Evolutionary conservation across 92 coral and sea anemone genomes (phyloP), one percentile per base, ranked within the genome.

Genomic region (Metridium senile): DNA sequence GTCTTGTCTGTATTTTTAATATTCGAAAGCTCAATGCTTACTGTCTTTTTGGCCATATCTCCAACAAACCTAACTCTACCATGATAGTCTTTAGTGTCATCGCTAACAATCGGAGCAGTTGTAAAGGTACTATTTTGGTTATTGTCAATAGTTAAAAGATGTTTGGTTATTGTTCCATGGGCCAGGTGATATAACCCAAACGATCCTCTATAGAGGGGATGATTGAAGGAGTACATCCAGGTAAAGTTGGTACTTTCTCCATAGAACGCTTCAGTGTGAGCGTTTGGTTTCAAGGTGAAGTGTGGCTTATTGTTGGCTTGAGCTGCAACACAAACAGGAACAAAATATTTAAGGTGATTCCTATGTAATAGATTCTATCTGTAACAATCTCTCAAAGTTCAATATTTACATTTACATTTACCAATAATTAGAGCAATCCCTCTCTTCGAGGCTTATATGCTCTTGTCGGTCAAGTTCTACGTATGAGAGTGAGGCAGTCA

Each of bases 11-110:
- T 9, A 33, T 33, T 20, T 22, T 13, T 32, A 2, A 54, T 70
- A 53, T 81, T 25, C 2, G 32, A 66, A 22, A 86, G 76, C 26
- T 76, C 78, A 71, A 81, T 81, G 49, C 71, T 84, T 22, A 82
- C 53, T 29, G 35, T 26, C 10, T 26, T 62, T 7, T 53, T 77
- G 0, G 51, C n/a, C 23, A 75, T 3, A 58, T 86, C 62, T 25
- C 90, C 90, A 33, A 21, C 46, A 86, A 86, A 81, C 20, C 33
- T 11, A 27, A 76, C 45, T 8, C 90, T 82, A 21, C 54, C 63
- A 16, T 35, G 53, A 46, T 75, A 75, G 27, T 26, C 26, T 46
- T 46, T 63, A 1, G 68, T 56, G 18, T 32, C 2, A 1, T 10
- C 17, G 26, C 54, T 62, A 7, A 0, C 1, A 22, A 58, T 23